These are phyloP conservation scores for Artibeus lituratus DNA, from an alignment of 2,797 vertebrate genomes.

Conservation along the genomic window DNA sequence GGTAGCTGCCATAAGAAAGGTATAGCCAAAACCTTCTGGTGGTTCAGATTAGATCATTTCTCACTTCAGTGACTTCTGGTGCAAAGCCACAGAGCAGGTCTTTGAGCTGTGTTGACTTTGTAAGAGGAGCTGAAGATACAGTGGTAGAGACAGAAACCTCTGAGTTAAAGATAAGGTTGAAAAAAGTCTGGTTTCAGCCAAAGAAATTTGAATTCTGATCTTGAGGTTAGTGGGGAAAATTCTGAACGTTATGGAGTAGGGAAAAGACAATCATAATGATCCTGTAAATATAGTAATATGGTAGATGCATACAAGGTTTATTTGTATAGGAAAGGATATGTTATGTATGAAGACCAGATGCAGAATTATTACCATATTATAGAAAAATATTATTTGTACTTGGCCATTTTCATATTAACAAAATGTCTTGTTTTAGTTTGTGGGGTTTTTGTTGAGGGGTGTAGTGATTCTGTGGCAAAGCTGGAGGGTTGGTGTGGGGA, in stretches of 20 bases:
- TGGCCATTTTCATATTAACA: not conserved
- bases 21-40: not conserved
- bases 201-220: not conserved
- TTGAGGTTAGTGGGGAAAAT: not conserved
- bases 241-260: not conserved
- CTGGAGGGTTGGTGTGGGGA: constrained; percentile 73
- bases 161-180: not conserved
- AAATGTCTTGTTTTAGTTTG: constrained; percentile 83
- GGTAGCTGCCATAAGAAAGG: not conserved
- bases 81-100: not conserved
- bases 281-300: not conserved
- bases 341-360: not conserved
- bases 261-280: not conserved
- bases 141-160: not conserved
- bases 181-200: not conserved
- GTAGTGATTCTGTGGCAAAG: constrained; percentile 82
- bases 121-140: not conserved
- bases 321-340: not conserved
- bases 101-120: not conserved
- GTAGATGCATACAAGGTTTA: not conserved
- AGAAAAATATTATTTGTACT: not conserved
- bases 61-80: not conserved
- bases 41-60: not conserved
- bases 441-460: constrained; percentile 42
- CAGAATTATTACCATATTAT: not conserved